Evolutionary conservation across 2,113 vertebrate species (phyloP).

Genomic region (Electrona antarctica): DNA sequence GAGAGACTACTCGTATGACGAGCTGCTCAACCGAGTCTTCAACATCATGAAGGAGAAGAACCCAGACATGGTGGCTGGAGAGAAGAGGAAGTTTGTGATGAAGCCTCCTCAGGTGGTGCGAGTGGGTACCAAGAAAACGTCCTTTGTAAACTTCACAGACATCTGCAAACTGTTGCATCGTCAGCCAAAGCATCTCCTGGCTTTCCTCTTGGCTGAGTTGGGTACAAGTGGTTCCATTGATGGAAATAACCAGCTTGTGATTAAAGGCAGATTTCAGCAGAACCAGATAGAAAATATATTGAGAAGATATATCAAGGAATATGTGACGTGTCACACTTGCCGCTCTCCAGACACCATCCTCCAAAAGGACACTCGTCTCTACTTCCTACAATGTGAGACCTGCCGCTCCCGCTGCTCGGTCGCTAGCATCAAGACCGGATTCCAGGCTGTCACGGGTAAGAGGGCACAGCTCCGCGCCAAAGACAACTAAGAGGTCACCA

Average conservation of each 20-base stretch:
- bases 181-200: slow-evolving; percentile 99
- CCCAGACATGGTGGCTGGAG: slow-evolving; percentile 98
- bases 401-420: slow-evolving; percentile 99
- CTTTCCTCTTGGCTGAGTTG: slow-evolving; percentile 97
- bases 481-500: slow-evolving; percentile 86
- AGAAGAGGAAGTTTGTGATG: slow-evolving; percentile 99
- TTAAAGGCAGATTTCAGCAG: slow-evolving; percentile 99
- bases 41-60: slow-evolving; percentile 99
- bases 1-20: slow-evolving; percentile 97
- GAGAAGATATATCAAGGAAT: slow-evolving; percentile 99
- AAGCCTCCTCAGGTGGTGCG: slow-evolving; percentile 99
- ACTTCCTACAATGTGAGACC: slow-evolving; percentile 99
- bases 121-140: slow-evolving; percentile 99
- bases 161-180: slow-evolving; percentile 99
- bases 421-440: slow-evolving; percentile 99
- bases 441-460: slow-evolving; percentile 99
- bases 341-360: slow-evolving; percentile 98
- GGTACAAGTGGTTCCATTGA: slow-evolving; percentile 99
- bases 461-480: slow-evolving; percentile 99
- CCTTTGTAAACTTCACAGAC: slow-evolving; percentile 99
- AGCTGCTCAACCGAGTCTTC: slow-evolving; percentile 95
- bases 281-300: slow-evolving; percentile 99
- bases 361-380: slow-evolving; percentile 98
- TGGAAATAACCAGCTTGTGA: slow-evolving; percentile 99
- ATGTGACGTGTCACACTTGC: slow-evolving; percentile 98